These are phyloP conservation scores for Danio choprae DNA, from an alignment of 2,797 vertebrate species.

Conservation along the genomic window DNA sequence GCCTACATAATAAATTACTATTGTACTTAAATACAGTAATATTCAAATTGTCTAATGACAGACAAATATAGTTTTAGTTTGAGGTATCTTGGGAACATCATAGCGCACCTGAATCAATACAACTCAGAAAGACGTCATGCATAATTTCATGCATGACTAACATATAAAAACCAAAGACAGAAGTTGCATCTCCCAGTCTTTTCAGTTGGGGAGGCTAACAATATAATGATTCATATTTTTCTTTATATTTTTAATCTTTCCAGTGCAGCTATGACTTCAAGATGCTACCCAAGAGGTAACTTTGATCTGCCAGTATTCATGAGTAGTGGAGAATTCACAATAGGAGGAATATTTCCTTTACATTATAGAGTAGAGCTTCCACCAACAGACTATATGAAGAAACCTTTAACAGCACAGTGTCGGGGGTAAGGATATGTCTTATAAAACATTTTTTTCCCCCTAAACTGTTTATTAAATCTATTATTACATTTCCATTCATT, in stretches of 20 bases:
- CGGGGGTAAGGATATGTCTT: conserved; percentile 56
- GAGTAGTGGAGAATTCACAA: conserved; percentile 61
- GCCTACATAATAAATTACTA: not conserved
- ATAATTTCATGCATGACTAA: conserved; percentile 32
- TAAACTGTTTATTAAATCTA: not conserved
- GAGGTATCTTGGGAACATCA: not conserved
- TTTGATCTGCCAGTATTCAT: conserved; percentile 61
- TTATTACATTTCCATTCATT: not conserved
- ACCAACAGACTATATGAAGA: conserved; percentile 52
- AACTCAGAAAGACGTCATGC: conserved; percentile 32
- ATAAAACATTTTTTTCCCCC: not conserved
- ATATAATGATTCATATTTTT: conserved; percentile 22
- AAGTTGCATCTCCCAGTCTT: not conserved
- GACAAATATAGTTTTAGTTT: not conserved
- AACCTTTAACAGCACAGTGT: conserved; percentile 60
- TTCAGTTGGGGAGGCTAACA: not conserved
- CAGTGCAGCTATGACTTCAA: conserved; percentile 25
- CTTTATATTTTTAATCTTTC: conserved; percentile 18
- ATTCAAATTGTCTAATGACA: not conserved
- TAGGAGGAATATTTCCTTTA: conserved; percentile 68
- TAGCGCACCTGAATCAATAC: conserved; percentile 23
- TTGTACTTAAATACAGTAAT: not conserved
- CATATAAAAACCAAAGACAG: conserved; percentile 57
- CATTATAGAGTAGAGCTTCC: conserved; percentile 64
- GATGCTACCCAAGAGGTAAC: conserved; percentile 57